Evolutionary conservation across 2,113 vertebrate species (phyloP), one percentile per base, ranked within the genome.

Genomic region (Merops nubicus): DNA sequence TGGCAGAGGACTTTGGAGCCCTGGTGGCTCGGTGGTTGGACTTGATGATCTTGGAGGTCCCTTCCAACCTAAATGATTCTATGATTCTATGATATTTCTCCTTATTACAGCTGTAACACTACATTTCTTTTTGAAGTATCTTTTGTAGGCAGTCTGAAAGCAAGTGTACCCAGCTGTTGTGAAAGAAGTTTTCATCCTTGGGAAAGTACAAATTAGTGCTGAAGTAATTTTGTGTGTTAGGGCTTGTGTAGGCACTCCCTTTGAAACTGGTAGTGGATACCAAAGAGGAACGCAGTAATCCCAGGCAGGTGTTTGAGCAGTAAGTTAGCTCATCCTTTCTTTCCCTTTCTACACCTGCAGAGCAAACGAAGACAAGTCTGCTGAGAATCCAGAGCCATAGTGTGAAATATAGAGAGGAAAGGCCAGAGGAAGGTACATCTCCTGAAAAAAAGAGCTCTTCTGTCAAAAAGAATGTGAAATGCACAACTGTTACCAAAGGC

Each of bases 341-440:
- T 62, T 92, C 29, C 43, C 40, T 89, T 74, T 96, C 16, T 70
- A 86, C n/a, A 72, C 50, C 86, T 79, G 48, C 92, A 99, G 98
- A 97, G 67, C 97, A 98, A 75, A 98, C 98, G 62, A 98, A 89
- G 85, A 97, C 97, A 3, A 98, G 98, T 76, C 92, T 98, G 64
- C 97, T 98, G 48, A 94, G 96, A 85, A 97, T 95, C 40, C 91
- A 93, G 70, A 96, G 76, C 43, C 83, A 64, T 19, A 54, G 42
- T 38, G 53, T 73, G 63, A 96, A 92, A 72, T 45, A 89, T 42
- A 70, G 67, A 67, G 93, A 94, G 72, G 63, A 84, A 79, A 79
- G 56, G 50, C 47, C 69, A 82, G 86, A 97, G 63, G 74, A 91
- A 62, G 89, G 89, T 83, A 11, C 34, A 80, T 93, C 95, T 57